Conservation (phyloP, 2,888 invertebrate genomes). For the Ditula angustiorana region DNA sequence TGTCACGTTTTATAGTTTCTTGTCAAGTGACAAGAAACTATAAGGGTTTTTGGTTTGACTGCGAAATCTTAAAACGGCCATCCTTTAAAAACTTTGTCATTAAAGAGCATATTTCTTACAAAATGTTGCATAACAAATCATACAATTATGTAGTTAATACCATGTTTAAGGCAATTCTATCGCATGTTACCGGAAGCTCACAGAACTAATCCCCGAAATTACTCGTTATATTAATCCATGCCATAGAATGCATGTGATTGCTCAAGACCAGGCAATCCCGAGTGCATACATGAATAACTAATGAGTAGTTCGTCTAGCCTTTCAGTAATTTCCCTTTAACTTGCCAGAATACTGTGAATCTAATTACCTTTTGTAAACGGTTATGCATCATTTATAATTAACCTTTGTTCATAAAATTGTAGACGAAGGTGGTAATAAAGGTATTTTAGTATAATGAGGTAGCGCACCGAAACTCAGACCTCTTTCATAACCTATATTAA, state of each 20-base stretch:
- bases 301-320: constrained; percentile 17
- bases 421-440: neutral
- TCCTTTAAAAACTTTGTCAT: too few species aligned
- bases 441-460: neutral
- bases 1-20: too few species aligned
- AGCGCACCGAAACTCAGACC: neutral
- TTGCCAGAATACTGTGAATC: constrained; percentile 19
- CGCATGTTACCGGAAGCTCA: neutral
- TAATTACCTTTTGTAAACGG: constrained; percentile 8
- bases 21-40: too few species aligned
- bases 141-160: too few species aligned
- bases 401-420: neutral
- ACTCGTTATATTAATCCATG: constrained; percentile 15
- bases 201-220: constrained; percentile 24
- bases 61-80: too few species aligned
- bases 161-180: neutral
- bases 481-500: too few species aligned
- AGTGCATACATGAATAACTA: constrained; percentile 39
- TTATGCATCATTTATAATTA: neutral
- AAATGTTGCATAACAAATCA: too few species aligned
- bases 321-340: constrained; percentile 32
- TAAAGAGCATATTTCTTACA: too few species aligned
- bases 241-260: constrained; percentile 13
- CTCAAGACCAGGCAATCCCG: constrained; percentile 16
- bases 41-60: too few species aligned